phyloP scores from a whole-genome alignment of 2,888 invertebrate species.

The Marasmarcha lunaedactyla region DNA sequence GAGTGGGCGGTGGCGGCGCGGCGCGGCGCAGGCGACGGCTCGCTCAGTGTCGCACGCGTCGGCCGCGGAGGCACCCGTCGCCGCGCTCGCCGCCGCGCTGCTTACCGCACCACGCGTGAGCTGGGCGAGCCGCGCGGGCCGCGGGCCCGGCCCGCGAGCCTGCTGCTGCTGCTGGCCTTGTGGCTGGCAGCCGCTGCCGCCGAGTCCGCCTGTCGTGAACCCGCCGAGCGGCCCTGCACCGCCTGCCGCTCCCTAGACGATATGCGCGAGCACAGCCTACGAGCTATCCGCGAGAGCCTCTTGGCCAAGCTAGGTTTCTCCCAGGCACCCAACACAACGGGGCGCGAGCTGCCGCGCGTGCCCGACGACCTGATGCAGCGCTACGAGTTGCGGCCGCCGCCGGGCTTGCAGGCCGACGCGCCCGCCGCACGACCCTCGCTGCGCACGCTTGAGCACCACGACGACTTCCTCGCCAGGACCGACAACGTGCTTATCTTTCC shows the following conservation, averaged over 20 bases:
- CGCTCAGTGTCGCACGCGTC: constrained; percentile 63
- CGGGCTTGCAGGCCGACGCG: constrained; percentile 73
- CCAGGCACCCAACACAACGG: constrained; percentile 74
- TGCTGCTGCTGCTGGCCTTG: constrained; percentile 66
- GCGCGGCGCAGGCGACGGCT: constrained; percentile 31
- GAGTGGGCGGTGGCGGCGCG: constrained; percentile 13
- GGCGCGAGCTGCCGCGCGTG: constrained; percentile 66
- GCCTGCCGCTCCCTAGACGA: constrained; percentile 69
- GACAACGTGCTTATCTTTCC: constrained; percentile 78
- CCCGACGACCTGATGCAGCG: constrained; percentile 67
- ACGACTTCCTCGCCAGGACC: constrained; percentile 76
- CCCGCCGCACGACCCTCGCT: constrained; percentile 58
- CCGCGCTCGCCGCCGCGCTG: constrained; percentile 63
- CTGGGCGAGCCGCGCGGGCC: constrained; percentile 69
- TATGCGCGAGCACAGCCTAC: constrained; percentile 71
- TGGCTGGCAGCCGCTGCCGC: constrained; percentile 56
- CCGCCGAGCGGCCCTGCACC: constrained; percentile 51
- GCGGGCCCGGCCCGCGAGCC: constrained; percentile 70
- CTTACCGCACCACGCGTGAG: constrained; percentile 68
- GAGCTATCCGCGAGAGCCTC: constrained; percentile 74
- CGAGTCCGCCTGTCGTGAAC: constrained; percentile 44
- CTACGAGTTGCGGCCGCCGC: constrained; percentile 59
- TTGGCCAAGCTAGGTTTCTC: constrained; percentile 73
- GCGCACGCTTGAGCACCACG: constrained; percentile 71
- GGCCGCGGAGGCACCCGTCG: constrained; percentile 40